Evolutionary conservation across 1,140 invertebrate species (phyloP).

Genomic region (Harpegnathos saltator): DNA sequence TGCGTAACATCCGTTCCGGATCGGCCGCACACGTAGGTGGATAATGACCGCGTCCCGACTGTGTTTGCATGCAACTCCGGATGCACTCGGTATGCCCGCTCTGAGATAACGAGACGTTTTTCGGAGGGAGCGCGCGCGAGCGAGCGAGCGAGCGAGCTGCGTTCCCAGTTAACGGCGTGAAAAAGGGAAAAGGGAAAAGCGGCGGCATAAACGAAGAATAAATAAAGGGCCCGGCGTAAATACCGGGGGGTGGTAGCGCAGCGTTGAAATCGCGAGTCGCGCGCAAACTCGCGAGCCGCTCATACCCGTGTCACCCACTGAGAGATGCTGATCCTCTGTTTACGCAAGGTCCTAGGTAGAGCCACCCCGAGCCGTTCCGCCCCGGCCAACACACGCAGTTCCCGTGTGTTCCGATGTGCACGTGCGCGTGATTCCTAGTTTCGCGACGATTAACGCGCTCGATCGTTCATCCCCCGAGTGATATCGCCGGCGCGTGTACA

Average conservation of each 20-base stretch:
- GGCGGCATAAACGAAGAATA: constrained; percentile 40
- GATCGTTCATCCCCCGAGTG: constrained; percentile 34
- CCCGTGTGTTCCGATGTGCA: too few species aligned
- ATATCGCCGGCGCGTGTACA: constrained; percentile 4
- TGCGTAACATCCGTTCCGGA: constrained; percentile 51
- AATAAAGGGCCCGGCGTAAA: constrained; percentile 50
- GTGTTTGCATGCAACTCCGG: constrained; percentile 4
- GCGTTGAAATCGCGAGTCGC: constrained; percentile 48
- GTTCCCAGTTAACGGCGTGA: neutral
- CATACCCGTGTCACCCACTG: constrained; percentile 8
- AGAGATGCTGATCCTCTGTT: constrained; percentile 48
- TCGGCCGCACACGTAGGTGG: neutral
- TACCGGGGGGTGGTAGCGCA: neutral
- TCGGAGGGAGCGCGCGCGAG: neutral
- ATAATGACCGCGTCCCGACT: constrained; percentile 17
- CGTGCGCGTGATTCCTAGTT: neutral
- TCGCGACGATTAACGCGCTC: constrained; percentile 7
- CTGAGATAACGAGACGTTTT: constrained; percentile 26
- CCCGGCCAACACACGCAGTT: neutral
- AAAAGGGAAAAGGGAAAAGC: constrained; percentile 4
- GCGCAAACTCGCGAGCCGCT: neutral
- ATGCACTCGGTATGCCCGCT: neutral
- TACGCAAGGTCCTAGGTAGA: constrained; percentile 34
- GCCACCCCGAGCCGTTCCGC: too few species aligned
- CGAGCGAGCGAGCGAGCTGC: neutral